Conservation (phyloP, 2,888 invertebrate species). For the Linnaemya vulpina region DNA sequence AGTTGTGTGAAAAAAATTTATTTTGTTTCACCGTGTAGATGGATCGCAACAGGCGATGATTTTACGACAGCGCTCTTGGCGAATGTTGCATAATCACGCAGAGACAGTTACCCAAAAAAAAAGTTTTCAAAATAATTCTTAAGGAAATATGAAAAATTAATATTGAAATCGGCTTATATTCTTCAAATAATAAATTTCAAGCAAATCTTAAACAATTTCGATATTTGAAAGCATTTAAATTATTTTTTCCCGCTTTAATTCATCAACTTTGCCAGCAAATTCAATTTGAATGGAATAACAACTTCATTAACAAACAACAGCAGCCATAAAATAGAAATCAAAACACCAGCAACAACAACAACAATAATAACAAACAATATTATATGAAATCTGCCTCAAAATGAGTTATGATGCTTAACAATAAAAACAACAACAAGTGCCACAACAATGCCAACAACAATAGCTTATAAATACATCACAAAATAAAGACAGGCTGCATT, state of each 20-base stretch:
- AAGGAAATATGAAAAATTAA: no score
- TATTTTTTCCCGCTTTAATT: background rate
- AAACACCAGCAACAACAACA: background rate
- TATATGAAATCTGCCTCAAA: constrained; percentile 20
- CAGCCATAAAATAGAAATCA: constrained; percentile 4
- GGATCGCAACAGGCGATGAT: no score
- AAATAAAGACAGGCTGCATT: constrained; percentile 31
- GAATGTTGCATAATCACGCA: no score
- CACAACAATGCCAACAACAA: constrained; percentile 41
- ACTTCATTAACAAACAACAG: constrained; percentile 40
- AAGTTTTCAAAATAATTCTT: no score
- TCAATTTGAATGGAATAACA: constrained; percentile 39
- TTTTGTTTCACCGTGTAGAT: no score
- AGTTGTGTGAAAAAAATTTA: no score
- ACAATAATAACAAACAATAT: background rate
- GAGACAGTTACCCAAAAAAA: no score
- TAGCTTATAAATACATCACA: constrained; percentile 23
- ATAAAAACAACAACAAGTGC: constrained; percentile 32
- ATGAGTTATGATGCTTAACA: constrained; percentile 49
- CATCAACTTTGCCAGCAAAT: constrained; percentile 29
- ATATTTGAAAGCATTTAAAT: background rate
- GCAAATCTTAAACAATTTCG: background rate
- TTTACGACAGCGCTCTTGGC: no score
- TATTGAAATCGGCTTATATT: no score
- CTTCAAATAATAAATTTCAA: no score